phyloP scores from a whole-genome alignment of 2,113 vertebrate genomes.

The Cinclus mexicanus region DNA sequence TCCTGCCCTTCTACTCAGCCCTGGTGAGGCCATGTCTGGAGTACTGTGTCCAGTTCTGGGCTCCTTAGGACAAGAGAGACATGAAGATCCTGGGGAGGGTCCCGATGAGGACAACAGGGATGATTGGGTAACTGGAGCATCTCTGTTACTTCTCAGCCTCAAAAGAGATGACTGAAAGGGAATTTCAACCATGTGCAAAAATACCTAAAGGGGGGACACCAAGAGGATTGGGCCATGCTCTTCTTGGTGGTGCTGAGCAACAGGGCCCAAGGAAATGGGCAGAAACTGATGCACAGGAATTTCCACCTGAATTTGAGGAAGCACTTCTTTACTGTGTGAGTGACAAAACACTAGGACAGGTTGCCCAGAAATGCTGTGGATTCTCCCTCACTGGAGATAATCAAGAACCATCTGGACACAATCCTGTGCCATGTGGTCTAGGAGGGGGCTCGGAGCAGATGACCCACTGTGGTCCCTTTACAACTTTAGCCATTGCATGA shows the following conservation, averaged over 20 bases:
- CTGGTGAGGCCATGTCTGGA: background rate
- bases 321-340: background rate
- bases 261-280: background rate
- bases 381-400: background rate
- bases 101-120: background rate
- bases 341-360: background rate
- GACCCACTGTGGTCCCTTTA: background rate
- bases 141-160: background rate
- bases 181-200: background rate
- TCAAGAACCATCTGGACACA: background rate
- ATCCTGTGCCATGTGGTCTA: background rate
- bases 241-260: background rate
- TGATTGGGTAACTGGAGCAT: fast-evolving
- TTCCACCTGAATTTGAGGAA: background rate
- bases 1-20: background rate
- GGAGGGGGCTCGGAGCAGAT: background rate
- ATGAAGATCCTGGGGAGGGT: background rate
- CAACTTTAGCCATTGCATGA: background rate
- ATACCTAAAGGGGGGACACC: background rate
- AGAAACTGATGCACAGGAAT: background rate
- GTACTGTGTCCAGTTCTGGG: background rate
- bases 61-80: background rate
- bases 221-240: background rate
- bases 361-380: background rate
- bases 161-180: background rate